Evolutionary conservation across 1,140 invertebrate species (phyloP).

Genomic region (Bombus superbus): DNA sequence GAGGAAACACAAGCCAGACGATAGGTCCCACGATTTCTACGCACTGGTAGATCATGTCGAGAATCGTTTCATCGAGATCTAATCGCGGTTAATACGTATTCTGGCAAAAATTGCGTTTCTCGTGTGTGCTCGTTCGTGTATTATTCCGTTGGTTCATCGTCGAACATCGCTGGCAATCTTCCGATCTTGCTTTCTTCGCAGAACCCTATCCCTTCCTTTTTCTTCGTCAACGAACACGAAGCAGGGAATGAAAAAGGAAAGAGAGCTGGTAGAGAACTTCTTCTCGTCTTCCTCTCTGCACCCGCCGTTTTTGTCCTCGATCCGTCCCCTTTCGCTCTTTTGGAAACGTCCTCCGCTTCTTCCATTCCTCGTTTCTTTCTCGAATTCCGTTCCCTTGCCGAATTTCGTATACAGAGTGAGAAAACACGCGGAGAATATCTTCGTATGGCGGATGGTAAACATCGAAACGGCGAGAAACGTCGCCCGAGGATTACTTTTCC

Average conservation of each 20-base stretch:
- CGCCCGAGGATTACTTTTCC: too few relatives aligned
- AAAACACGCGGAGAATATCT: not conserved
- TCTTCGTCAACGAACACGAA: not conserved
- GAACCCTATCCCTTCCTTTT: not conserved
- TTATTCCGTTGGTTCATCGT: constrained; percentile 5
- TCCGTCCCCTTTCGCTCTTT: not conserved
- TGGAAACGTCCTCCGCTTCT: not conserved
- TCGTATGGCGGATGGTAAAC: too few relatives aligned
- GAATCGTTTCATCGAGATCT: constrained; percentile 21
- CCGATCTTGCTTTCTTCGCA: constrained; percentile 21
- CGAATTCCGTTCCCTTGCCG: not conserved
- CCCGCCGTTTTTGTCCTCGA: not conserved
- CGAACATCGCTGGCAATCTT: constrained; percentile 23
- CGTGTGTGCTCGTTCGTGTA: not conserved
- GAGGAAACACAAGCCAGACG: not conserved
- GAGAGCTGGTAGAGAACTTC: not conserved
- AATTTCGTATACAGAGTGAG: not conserved
- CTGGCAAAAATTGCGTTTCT: constrained; percentile 39
- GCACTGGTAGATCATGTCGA: not conserved
- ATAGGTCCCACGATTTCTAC: not conserved
- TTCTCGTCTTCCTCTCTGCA: not conserved
- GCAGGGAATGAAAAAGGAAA: not conserved
- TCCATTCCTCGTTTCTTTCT: not conserved
- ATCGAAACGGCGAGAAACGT: too few relatives aligned
- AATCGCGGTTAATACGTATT: constrained; percentile 37